phyloP scores from a whole-genome alignment of 2,113 vertebrate species.

The Nettapus auritus region DNA sequence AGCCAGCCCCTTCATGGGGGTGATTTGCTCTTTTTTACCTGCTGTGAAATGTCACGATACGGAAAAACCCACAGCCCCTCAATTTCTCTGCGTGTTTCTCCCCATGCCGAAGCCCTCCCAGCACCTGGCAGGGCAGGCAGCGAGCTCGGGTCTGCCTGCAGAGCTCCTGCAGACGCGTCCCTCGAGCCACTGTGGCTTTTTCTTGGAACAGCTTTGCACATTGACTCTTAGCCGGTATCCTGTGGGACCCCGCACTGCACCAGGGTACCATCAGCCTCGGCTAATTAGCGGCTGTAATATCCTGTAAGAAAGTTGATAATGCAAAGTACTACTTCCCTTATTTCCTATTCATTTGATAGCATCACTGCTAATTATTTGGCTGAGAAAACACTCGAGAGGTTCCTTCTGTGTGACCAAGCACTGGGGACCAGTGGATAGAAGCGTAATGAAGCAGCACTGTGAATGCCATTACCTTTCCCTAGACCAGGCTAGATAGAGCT shows the following conservation, averaged over 20 bases:
- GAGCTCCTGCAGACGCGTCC: not conserved
- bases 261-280: not conserved
- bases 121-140: not conserved
- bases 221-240: not conserved
- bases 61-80: not conserved
- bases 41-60: not conserved
- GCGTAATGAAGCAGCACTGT: conserved; percentile 18
- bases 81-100: not conserved
- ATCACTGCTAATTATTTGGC: not conserved
- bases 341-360: not conserved
- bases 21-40: not conserved
- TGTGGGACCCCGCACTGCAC: not conserved
- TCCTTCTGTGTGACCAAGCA: not conserved
- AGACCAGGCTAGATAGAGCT: not conserved
- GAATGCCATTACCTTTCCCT: conserved; percentile 15
- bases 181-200: not conserved
- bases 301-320: not conserved
- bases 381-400: not conserved
- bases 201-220: not conserved
- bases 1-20: not conserved
- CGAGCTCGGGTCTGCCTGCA: not conserved
- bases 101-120: not conserved
- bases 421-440: not conserved
- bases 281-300: not conserved
- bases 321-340: not conserved